Evolutionary conservation across 2,797 vertebrate genomes (phyloP).

Genomic region (Euphonia xanthogaster): DNA sequence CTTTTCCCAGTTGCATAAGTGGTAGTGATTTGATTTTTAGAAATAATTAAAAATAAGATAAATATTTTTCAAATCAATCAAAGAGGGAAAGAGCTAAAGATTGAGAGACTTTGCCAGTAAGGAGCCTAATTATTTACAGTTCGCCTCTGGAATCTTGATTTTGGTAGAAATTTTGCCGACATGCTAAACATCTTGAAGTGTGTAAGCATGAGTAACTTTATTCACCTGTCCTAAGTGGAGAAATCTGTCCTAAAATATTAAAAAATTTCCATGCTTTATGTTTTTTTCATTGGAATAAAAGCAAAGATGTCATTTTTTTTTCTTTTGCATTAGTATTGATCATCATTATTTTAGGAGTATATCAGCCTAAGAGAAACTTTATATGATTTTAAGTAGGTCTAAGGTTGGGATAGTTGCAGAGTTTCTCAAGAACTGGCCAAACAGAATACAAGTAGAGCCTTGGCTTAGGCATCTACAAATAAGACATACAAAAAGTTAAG

Average conservation of each 20-base stretch:
- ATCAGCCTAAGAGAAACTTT: neutral
- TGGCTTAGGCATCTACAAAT: neutral
- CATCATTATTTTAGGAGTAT: neutral
- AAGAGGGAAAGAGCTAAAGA: neutral
- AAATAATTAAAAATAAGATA: neutral
- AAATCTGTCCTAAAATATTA: neutral
- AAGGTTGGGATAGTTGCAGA: neutral
- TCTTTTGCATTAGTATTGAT: neutral
- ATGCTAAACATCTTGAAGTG: neutral
- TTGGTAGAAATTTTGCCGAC: neutral
- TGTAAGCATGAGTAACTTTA: neutral
- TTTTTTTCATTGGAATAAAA: neutral
- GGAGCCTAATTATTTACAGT: neutral
- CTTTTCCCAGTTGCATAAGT: neutral
- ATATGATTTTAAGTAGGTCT: neutral
- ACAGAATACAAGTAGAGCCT: neutral
- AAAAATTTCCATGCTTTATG: neutral
- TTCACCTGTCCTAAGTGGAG: neutral
- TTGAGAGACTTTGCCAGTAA: neutral
- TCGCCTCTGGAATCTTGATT: neutral
- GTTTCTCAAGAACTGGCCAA: neutral
- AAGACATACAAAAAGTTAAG: neutral
- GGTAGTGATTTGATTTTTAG: neutral
- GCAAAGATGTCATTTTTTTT: neutral
- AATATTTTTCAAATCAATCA: neutral